These are phyloP conservation scores for Limanda limanda DNA, from an alignment of 2,113 vertebrate genomes.

Conservation along the genomic window DNA sequence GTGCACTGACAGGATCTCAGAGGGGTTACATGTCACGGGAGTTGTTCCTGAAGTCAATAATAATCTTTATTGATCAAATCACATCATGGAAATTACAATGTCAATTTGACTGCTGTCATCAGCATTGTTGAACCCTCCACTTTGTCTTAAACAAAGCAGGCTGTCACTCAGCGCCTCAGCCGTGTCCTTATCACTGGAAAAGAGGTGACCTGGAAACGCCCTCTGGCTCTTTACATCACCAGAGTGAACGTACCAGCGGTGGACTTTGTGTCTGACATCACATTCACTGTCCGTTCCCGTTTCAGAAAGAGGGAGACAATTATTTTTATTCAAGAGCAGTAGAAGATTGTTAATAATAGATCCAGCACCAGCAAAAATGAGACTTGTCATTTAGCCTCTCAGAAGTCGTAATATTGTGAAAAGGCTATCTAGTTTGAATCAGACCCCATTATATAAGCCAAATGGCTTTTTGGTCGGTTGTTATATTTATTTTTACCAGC, in stretches of 20 bases:
- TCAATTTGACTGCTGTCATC: background rate
- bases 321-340: conserved; percentile 8
- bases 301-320: background rate
- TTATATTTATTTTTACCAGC: background rate
- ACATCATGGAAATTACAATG: background rate
- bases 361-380: background rate
- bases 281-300: background rate
- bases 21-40: background rate
- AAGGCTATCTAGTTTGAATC: background rate
- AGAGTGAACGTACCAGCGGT: background rate
- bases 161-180: background rate
- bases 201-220: background rate
- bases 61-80: background rate
- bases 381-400: background rate
- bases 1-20: background rate
- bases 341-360: background rate
- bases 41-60: background rate
- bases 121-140: too few species aligned
- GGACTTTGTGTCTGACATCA: background rate
- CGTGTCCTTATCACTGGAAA: background rate
- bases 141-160: background rate
- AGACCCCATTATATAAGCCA: background rate
- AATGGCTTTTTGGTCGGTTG: background rate
- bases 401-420: background rate
- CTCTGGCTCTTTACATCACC: background rate